Evolutionary conservation across 1,140 invertebrate genomes (phyloP).

Genomic region (Aphidius ervi): DNA sequence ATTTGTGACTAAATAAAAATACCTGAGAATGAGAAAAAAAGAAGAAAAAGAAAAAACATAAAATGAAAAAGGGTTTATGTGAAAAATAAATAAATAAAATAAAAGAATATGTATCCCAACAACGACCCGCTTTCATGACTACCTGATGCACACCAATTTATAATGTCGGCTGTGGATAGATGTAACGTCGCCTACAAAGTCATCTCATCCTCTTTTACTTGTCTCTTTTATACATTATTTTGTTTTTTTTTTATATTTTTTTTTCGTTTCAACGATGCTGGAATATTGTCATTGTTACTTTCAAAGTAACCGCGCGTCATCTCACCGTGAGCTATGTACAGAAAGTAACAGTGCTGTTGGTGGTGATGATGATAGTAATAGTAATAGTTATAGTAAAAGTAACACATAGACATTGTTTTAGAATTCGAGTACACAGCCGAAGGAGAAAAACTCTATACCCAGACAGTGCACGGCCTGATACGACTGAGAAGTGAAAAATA

Average conservation of each 20-base stretch:
- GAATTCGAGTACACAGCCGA: no score
- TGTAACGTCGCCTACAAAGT: constrained; percentile 27
- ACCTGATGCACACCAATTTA: constrained; percentile 35
- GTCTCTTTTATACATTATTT: constrained; percentile 3
- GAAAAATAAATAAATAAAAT: neutral
- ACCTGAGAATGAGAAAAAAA: constrained; percentile 1
- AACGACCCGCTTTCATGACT: constrained; percentile 30
- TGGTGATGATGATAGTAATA: no score
- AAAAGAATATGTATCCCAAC: neutral
- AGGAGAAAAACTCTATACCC: no score
- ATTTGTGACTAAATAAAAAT: constrained; percentile 17
- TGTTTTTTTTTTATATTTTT: constrained; percentile 3
- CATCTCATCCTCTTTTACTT: constrained; percentile 28
- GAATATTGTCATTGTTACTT: constrained; percentile 33
- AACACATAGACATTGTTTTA: no score
- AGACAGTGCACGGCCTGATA: no score
- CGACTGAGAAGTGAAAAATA: neutral
- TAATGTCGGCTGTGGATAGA: constrained; percentile 27
- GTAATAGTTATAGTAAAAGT: no score
- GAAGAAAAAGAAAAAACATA: constrained; percentile 3
- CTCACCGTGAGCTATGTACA: constrained; percentile 16
- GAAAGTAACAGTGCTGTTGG: neutral
- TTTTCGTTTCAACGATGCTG: constrained; percentile 10
- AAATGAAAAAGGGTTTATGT: constrained; percentile 5
- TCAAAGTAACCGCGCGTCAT: constrained; percentile 25